These are phyloP conservation scores for Zelleria hepariella DNA, from an alignment of 2,888 invertebrate species.

Conservation along the genomic window DNA sequence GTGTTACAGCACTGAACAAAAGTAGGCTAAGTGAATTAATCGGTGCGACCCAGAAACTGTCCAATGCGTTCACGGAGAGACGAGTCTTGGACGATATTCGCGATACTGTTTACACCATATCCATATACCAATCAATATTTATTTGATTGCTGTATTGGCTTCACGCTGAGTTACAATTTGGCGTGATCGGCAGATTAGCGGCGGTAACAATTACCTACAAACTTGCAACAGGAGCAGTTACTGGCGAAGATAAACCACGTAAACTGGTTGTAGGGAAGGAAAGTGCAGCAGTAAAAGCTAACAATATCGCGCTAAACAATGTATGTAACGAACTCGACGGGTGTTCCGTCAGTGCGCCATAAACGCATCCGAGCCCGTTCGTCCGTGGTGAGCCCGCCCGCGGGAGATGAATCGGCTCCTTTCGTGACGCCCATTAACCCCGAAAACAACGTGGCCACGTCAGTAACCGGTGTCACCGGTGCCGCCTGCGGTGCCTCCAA, in stretches of 20 bases:
- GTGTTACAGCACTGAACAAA: slow-evolving; percentile 61
- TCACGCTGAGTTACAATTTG: background rate
- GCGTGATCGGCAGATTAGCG: background rate
- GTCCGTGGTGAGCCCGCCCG: background rate
- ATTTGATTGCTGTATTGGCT: background rate
- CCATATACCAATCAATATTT: background rate
- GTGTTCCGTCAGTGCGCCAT: background rate
- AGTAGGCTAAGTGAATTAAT: slow-evolving; percentile 67
- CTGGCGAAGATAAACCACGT: background rate
- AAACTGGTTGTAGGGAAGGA: background rate
- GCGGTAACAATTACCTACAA: background rate
- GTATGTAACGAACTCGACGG: background rate
- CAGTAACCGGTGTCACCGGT: background rate
- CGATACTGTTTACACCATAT: slow-evolving; percentile 3
- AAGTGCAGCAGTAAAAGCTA: background rate
- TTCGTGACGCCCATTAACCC: slow-evolving; percentile 14
- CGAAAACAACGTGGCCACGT: slow-evolving; percentile 8
- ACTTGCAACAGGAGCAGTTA: background rate
- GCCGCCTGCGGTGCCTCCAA: slow-evolving; percentile 16
- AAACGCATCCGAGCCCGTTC: background rate
- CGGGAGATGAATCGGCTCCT: slow-evolving; percentile 8
- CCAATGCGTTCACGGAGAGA: slow-evolving; percentile 29
- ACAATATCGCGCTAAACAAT: background rate
- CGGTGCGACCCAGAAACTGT: slow-evolving; percentile 63
- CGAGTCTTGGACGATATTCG: slow-evolving; percentile 7